Base-by-base conservation (phyloP, 2,113 vertebrate genomes). In the Caranx ignobilis region DNA sequence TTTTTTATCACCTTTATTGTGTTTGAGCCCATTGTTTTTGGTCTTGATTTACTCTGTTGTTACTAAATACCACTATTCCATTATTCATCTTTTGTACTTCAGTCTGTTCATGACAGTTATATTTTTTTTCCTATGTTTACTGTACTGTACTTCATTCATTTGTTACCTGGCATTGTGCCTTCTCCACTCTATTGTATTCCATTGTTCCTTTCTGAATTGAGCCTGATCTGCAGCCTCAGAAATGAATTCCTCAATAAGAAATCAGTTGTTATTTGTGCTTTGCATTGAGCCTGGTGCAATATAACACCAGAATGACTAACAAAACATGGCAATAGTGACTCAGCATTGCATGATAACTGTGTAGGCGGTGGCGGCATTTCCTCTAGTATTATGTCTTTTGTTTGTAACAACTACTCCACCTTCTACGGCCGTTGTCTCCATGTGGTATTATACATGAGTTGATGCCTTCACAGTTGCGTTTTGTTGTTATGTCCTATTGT, bases 51-150 rank as follows among this genome's bases (percentile, higher is more conserved):
- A 2, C 54, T 67, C 34, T 84, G 6, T 59, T 56, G 0, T 88
- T 81, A 32, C 54, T 63, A 10, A 87, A 81, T 87, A 86, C 89
- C 89, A 88, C 90, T 90, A 83, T 86, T 89, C 71, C 71, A 63
- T 67, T 82, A 71, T 55, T 82, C 70, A 59, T 43, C 54, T 82
- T 86, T 77, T 90, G 34, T 88, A 84, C 59, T 69, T 76, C 19
- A 60, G 39, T 69, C 82, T 79, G 39, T 81, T 73, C 37, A 41
- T 80, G 76, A 82, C 3, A 0, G 63, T 77, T 88, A 77, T 86
- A 72, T 81, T 50, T 72, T 80, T 81, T 69, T 71, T 76, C 57
- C 52, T 79, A 72, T 82, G 32, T 67, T 67, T 79, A 67, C 55
- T 80, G 81, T 90, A 84, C 74, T 90, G 81, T 90, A 64, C 84